Evolutionary conservation across 2,113 vertebrate species (phyloP).

Genomic region (Salvelinus sp.): DNA sequence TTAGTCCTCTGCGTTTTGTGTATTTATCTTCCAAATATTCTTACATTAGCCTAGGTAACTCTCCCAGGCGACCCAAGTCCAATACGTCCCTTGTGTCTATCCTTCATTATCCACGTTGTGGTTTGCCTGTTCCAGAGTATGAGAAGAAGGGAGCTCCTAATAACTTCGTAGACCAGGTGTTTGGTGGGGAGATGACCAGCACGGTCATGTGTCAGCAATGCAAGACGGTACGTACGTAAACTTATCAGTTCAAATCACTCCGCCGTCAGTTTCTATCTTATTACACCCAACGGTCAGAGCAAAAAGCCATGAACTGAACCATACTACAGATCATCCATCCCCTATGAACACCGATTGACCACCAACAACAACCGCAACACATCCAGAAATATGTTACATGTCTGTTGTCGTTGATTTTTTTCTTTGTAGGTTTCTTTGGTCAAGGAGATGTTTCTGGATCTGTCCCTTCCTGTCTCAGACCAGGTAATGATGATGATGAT

Average conservation of each 20-base stretch:
- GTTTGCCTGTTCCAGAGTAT: constrained; percentile 76
- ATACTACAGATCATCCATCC: no score
- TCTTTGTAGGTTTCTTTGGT: constrained; percentile 87
- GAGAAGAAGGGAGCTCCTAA: constrained; percentile 81
- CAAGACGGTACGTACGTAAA: constrained; percentile 79
- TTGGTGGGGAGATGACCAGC: constrained; percentile 92
- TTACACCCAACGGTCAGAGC: no score
- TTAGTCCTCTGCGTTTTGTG: no score
- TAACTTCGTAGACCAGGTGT: constrained; percentile 90
- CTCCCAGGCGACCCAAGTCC: no score
- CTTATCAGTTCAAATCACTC: background rate
- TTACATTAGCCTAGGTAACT: no score
- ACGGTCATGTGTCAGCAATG: constrained; percentile 95
- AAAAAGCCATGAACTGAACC: no score
- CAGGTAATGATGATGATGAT: constrained; percentile 76
- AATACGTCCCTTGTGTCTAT: no score
- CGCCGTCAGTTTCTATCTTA: background rate
- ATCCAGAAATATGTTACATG: background rate
- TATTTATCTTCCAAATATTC: no score
- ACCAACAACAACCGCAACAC: background rate
- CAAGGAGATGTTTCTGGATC: constrained; percentile 93
- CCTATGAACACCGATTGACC: no score
- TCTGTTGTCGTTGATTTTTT: constrained; percentile 15
- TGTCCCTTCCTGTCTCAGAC: constrained; percentile 92
- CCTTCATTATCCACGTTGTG: no score